Evolutionary conservation across 2,888 invertebrate species (phyloP), one percentile per base, ranked within the genome.

Genomic region (Cheilosia impressa): DNA sequence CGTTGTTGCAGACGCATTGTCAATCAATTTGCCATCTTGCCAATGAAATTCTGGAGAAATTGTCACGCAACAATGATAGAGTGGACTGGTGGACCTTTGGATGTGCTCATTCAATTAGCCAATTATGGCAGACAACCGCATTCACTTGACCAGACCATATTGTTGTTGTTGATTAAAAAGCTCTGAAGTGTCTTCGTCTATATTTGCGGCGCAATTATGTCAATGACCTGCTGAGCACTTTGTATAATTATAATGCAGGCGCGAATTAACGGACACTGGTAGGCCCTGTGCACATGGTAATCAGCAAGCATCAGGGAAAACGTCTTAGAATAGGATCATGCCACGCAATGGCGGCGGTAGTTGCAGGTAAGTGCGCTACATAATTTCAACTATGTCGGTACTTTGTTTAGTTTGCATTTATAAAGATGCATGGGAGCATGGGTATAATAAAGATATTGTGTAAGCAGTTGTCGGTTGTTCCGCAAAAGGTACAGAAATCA

Each of bases 21-120:
- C 80, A 84, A 84, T 84, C 84, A 84, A 80, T 84, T 84, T 79
- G 69, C 79, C 83, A 75, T 79, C 79, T 41, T 34, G 57, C 34
- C 53, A 15, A 45, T 58, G 76, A 15, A 73, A 66, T 84, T 84
- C 84, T 79, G 63, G 71, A 66, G 80, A 84, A 84, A 80, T 80
- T 80, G 69, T 84, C 75, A 52, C 78, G 66, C 83, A 60, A 22
- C 53, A 34, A 34, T 68, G 72, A 73, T 68, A 47, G 57, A 68
- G 83, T 71, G 63, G 52, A 52, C 68, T 73, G 47, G 53, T 41
- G 71, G 78, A 80, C 84, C 80, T 80, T 75, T 84, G 31, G 27
- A 31, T 31, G 84, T 71, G 73, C 80, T 76, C 69, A 84, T 84
- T 84, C 69, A 84, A 79, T 83, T 66, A 62, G 55, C 71, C 82